phyloP scores from a whole-genome alignment of 2,888 invertebrate species.

The Epinotia bilunana region DNA sequence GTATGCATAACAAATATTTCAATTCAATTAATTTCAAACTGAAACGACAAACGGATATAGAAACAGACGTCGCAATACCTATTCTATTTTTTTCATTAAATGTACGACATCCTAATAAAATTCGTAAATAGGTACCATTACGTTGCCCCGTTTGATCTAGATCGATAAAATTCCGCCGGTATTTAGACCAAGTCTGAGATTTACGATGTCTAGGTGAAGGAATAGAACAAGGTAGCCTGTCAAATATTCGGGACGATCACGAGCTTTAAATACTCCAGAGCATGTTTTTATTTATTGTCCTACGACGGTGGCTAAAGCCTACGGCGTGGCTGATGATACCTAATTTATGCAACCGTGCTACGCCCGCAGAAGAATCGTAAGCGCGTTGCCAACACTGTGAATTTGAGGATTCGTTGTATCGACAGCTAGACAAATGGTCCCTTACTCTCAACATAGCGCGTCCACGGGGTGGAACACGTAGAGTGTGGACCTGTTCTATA shows the following conservation, averaged over 20 bases:
- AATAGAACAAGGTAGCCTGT: slow-evolving; percentile 20
- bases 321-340: no score
- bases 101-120: background rate
- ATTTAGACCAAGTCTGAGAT: slow-evolving; percentile 30
- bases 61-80: background rate
- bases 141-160: background rate
- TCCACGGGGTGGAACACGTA: no score
- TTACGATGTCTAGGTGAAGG: slow-evolving; percentile 24
- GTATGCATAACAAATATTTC: no score
- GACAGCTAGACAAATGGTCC: no score
- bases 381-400: no score
- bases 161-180: slow-evolving; percentile 18
- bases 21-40: no score
- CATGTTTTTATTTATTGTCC: background rate
- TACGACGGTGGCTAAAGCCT: background rate
- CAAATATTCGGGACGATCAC: slow-evolving; percentile 23
- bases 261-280: background rate
- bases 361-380: no score
- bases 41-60: no score
- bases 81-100: background rate
- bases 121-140: background rate
- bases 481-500: no score
- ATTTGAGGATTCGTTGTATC: no score
- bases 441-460: no score
- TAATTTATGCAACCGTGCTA: no score